These are phyloP conservation scores for Tauraco erythrolophus DNA, from an alignment of 2,113 vertebrate genomes.

Conservation along the genomic window DNA sequence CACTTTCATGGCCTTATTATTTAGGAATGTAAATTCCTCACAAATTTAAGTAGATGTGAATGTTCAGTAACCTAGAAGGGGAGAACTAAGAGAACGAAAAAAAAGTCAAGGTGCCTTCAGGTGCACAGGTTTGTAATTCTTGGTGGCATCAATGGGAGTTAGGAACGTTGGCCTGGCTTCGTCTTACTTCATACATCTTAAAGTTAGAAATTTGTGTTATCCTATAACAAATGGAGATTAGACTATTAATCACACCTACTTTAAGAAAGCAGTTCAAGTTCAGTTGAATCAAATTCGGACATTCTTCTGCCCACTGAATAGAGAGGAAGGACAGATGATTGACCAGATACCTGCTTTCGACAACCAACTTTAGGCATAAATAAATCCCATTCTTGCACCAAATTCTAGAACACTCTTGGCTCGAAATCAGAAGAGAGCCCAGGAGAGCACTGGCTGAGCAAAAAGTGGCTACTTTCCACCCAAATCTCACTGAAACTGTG, in stretches of 20 bases:
- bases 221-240: too few species aligned
- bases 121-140: neutral
- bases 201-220: too few species aligned
- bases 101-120: neutral
- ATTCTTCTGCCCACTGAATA: neutral
- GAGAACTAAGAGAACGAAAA: neutral
- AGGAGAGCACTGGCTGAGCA: neutral
- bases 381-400: neutral
- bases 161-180: neutral
- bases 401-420: neutral
- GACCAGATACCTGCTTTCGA: neutral
- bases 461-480: neutral
- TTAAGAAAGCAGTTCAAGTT: neutral
- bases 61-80: neutral
- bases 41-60: neutral
- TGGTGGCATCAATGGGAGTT: neutral
- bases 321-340: neutral
- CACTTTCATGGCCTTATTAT: neutral
- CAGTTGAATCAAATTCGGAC: neutral
- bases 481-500: neutral
- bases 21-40: neutral
- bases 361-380: neutral
- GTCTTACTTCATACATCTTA: neutral
- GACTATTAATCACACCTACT: neutral
- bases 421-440: neutral